A percentile compares a stretch with the other conserved stretches of the same genome.
phyloP scores from a whole-genome alignment of 2,888 invertebrate species.

The Piscicola geometra region DNA sequence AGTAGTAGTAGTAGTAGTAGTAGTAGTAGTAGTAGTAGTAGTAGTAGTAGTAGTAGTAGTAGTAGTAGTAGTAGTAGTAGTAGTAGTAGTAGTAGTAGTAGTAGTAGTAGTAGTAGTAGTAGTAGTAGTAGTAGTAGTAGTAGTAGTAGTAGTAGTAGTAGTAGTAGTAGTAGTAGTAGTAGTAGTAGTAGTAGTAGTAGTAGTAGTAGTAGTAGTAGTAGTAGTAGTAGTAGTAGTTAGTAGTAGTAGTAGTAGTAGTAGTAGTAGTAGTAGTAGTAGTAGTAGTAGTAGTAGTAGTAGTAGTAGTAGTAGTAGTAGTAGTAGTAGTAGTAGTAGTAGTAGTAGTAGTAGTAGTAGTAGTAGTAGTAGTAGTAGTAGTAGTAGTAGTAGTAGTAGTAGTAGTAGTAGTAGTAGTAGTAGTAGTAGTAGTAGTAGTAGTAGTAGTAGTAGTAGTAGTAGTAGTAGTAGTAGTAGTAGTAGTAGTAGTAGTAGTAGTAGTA shows the following conservation, averaged over 20 bases:
- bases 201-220: neutral
- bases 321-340: constrained; percentile 4
- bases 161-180: neutral
- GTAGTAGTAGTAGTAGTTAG: neutral
- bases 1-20: too few relatives aligned
- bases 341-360: constrained; percentile 6
- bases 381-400: constrained; percentile 6
- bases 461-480: neutral
- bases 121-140: neutral
- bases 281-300: neutral
- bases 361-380: constrained; percentile 1
- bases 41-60: neutral
- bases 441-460: too few relatives aligned
- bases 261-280: neutral
- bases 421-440: too few relatives aligned
- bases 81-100: neutral
- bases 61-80: neutral
- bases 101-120: neutral
- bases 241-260: neutral
- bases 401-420: too few relatives aligned
- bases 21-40: neutral
- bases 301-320: constrained; percentile 3
- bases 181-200: neutral
- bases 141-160: neutral
- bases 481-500: neutral